Percentiles rank a stretch among this genome's conserved stretches.
Evolutionary conservation across 2,888 invertebrate genomes (phyloP).

Genomic region (Macrophya annulata): DNA sequence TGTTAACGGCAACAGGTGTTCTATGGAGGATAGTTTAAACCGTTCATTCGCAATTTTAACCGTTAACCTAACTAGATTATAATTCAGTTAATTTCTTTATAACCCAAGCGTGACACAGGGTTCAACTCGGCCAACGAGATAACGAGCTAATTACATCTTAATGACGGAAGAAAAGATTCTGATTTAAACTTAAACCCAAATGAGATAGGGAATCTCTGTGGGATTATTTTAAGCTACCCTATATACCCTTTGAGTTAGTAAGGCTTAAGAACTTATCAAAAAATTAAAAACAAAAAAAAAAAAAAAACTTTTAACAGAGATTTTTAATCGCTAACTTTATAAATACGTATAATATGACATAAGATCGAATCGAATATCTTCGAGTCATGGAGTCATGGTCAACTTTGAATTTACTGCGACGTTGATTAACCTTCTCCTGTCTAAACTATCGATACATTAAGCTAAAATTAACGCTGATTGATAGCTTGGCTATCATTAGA

Average conservation of each 20-base stretch:
- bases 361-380: not conserved
- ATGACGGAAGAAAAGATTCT: slow-evolving; percentile 28
- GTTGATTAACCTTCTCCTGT: slow-evolving; percentile 2
- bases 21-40: not conserved
- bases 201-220: slow-evolving; percentile 15
- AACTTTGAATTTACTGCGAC: not conserved
- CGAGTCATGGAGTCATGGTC: not conserved
- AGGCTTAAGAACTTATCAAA: not conserved
- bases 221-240: slow-evolving; percentile 33
- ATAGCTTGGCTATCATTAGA: slow-evolving; percentile 9
- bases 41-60: not conserved
- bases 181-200: slow-evolving; percentile 14
- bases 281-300: no score
- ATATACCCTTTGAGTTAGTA: not conserved
- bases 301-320: not conserved
- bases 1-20: slow-evolving; percentile 47
- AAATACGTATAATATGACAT: not conserved
- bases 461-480: not conserved
- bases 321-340: not conserved
- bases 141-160: slow-evolving; percentile 44
- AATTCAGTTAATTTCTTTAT: slow-evolving; percentile 30
- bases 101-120: not conserved
- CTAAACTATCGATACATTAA: slow-evolving; percentile 1
- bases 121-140: slow-evolving; percentile 30
- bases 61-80: slow-evolving; percentile 35